Conservation (phyloP, 2,888 invertebrate genomes). For the Phragmatobia fuliginosa region DNA sequence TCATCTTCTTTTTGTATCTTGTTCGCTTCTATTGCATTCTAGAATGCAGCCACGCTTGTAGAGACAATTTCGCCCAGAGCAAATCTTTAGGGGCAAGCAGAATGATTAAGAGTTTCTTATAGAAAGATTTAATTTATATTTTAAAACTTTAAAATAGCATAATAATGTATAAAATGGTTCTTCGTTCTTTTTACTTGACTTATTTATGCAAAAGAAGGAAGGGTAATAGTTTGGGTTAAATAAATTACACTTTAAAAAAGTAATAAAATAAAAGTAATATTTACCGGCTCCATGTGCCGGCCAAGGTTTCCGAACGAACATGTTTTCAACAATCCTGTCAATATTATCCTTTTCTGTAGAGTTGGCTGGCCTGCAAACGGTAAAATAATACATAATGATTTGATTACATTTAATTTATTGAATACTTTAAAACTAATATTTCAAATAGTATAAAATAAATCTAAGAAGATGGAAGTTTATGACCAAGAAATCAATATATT, state of each 20-base stretch:
- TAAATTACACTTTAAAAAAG: neutral
- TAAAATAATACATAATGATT: no score
- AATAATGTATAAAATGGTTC: no score
- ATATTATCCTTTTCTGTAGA: slow-evolving; percentile 86
- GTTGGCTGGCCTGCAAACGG: slow-evolving; percentile 68
- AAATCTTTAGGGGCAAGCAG: slow-evolving; percentile 54
- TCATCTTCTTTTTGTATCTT: slow-evolving; percentile 34
- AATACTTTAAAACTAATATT: neutral
- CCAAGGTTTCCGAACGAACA: slow-evolving; percentile 88
- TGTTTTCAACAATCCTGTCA: slow-evolving; percentile 88
- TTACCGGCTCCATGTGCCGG: slow-evolving; percentile 78
- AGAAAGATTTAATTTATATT: no score
- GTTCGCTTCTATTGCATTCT: slow-evolving; percentile 53
- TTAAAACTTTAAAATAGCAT: no score
- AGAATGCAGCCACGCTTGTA: slow-evolving; percentile 62
- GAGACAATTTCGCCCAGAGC: slow-evolving; percentile 63
- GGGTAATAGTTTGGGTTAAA: neutral
- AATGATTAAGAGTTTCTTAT: slow-evolving; percentile 6
- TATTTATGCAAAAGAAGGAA: no score
- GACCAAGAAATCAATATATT: no score
- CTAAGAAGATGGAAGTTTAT: no score
- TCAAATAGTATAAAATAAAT: no score
- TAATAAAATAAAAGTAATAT: slow-evolving; percentile 25
- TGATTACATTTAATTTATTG: no score
- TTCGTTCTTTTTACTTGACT: no score